Evolutionary conservation across 2,113 vertebrate species (phyloP), one percentile per base, ranked within the genome.

Genomic region (Narcine bancroftii): DNA sequence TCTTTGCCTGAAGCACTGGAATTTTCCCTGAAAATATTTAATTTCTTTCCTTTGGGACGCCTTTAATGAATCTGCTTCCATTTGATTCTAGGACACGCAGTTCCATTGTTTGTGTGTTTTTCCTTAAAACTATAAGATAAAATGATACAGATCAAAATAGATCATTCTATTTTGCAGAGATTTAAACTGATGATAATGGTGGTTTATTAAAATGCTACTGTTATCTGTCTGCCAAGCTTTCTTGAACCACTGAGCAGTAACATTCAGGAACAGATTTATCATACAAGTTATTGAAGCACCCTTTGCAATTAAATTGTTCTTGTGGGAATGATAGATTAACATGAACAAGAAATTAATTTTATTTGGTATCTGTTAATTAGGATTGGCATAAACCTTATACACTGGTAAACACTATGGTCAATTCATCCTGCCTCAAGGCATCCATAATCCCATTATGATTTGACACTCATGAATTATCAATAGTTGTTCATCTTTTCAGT

Each of bases 271-370:
- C 39, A 71, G 26, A 71, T 33, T 69, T 42, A 69, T 91, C 89
- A 69, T 26, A 29, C 39, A 66, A 66, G 26, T 91, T 13, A 42
- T 91, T 63, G 10, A 89, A 65, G 6, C 36, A 65, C 33, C n/a
- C 33, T 45, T 69, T 91, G 15, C 39, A 91, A 69, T 91, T 91
- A 91, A 69, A 91, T 45, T 45, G 63, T 71, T 69, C 24, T 11
- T 45, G 42, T 91, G 89, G 89, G 89, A 45, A 29, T 42, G 36
- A 69, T 45, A 26, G 89, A 69, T 91, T 91, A 47, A 91, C 53
- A 45, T 71, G 63, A 63, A 69, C 69, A 91, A 91, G 29, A 69
- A 50, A 50, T 50, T n/a, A 73, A 11, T 83, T 87, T n/a, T 42
- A 6, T 91, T 65, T 45, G 11, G 2, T 47, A 47, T 66, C 60